Conservation (phyloP, 2,113 vertebrate species). For the Tiliqua scincoides region DNA sequence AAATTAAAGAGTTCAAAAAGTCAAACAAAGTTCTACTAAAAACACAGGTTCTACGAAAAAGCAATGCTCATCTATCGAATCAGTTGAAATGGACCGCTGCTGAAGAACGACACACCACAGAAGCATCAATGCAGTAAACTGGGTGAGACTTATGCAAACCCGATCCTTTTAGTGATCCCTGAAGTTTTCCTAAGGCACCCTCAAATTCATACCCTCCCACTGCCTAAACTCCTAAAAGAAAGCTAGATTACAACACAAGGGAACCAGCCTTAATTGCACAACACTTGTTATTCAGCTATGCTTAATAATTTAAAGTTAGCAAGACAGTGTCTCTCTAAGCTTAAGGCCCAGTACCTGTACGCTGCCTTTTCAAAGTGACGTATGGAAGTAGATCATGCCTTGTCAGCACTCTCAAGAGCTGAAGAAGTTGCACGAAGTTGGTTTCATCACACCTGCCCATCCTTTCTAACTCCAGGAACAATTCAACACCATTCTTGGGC, state of each 20-base stretch:
- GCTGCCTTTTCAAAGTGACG: conserved; percentile 83
- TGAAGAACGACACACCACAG: no score
- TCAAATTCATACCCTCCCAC: background rate
- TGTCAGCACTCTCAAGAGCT: conserved; percentile 86
- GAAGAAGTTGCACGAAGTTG: conserved; percentile 82
- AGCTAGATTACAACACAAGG: background rate
- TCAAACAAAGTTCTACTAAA: background rate
- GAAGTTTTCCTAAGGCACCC: background rate
- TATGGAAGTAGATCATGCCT: conserved; percentile 88
- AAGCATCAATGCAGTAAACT: background rate
- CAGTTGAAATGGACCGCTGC: background rate
- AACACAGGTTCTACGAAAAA: background rate
- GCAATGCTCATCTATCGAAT: background rate
- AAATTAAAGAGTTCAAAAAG: background rate
- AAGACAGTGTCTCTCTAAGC: no score
- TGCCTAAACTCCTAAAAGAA: background rate
- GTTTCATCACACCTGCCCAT: conserved; percentile 84
- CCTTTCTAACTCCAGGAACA: conserved; percentile 86
- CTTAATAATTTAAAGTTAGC: background rate
- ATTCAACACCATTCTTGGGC: conserved; percentile 81
- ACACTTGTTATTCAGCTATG: background rate
- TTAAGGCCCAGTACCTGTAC: conserved; percentile 78
- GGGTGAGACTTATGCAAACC: background rate
- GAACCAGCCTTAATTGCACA: background rate
- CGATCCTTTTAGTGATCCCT: background rate